Base-by-base conservation (phyloP, 1,140 invertebrate species). In the Drosophila tristis region DNA sequence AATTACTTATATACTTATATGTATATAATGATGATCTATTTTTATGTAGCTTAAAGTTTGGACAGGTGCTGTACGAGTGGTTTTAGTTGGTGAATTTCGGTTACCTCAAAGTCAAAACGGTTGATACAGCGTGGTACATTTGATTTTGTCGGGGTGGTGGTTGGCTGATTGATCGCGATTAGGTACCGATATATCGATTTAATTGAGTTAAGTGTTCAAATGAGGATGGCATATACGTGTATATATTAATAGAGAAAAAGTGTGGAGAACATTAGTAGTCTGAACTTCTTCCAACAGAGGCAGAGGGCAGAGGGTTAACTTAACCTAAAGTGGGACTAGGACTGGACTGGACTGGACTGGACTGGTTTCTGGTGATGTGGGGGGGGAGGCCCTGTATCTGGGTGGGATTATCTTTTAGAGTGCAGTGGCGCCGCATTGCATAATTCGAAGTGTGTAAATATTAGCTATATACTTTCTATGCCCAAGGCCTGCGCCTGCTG, bases 91-190 rank as follows among this genome's bases (percentile, higher is more conserved):
- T 71, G 53, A 71, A 71, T 71, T 90, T 85, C 65, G 75, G 76
- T 96, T 97, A 97, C 96, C 96, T 97, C 96, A 97, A 96, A 79
- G 96, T 95, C 93, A 97, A 96, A 92, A 97, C 96, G 91, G 96
- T 96, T 71, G 96, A 97, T 90, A 97, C 96, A 91, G 96, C 96
- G 94, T 97, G 96, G 94, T 97, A 97, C 96, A 97, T 97, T 95
- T 96, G 95, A 94, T 96, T 92, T 90, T 91, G 80, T 80, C 90
- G 90, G 74, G 89, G 87, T 86, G 55, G 87, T 85, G 55, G 89
- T 90, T 86, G 86, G 85, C 84, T 89, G 79, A 90, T 90, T 35
- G 54, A 48, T 73, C 45, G 58, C 70, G 61, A 60, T 63, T 64
- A 23, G 6, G 20, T 45, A 61, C 42, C 65, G 43, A 56, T 23